A percentile compares a stretch with the other conserved stretches of the same genome.
Evolutionary conservation across 2,113 vertebrate species (phyloP).

Genomic region (Noturus placidus): DNA sequence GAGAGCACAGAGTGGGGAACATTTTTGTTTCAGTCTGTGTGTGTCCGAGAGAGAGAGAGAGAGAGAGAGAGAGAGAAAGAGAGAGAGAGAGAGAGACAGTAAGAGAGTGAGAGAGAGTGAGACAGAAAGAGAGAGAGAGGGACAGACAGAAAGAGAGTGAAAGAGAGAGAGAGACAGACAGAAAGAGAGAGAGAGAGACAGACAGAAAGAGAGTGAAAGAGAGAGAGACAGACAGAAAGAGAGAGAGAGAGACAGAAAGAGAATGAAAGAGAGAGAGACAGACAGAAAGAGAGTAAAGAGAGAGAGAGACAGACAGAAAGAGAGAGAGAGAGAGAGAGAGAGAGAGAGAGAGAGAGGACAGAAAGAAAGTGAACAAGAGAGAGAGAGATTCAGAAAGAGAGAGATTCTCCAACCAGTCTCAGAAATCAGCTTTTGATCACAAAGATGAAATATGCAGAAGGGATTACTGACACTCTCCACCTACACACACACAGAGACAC

Average conservation of each 20-base stretch:
- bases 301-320: neutral
- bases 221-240: neutral
- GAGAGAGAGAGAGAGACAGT: neutral
- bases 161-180: neutral
- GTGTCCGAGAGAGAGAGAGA: neutral
- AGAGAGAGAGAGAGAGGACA: neutral
- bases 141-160: too few species aligned
- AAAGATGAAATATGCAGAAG: constrained; percentile 22
- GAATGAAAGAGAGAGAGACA: neutral
- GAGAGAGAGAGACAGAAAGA: neutral
- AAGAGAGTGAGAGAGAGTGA: neutral
- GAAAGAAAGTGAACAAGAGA: neutral
- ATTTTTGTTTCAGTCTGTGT: constrained; percentile 1
- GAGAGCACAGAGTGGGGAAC: too few species aligned
- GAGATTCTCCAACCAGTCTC: neutral
- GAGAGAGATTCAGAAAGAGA: neutral
- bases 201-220: neutral
- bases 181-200: neutral
- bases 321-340: neutral
- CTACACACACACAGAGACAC: neutral
- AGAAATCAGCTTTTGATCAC: constrained; percentile 22
- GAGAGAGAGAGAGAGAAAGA: neutral
- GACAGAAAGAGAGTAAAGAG: neutral
- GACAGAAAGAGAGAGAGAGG: too few species aligned
- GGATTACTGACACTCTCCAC: neutral